Evolutionary conservation across 2,888 invertebrate genomes (phyloP).

Genomic region (Bombylius major): DNA sequence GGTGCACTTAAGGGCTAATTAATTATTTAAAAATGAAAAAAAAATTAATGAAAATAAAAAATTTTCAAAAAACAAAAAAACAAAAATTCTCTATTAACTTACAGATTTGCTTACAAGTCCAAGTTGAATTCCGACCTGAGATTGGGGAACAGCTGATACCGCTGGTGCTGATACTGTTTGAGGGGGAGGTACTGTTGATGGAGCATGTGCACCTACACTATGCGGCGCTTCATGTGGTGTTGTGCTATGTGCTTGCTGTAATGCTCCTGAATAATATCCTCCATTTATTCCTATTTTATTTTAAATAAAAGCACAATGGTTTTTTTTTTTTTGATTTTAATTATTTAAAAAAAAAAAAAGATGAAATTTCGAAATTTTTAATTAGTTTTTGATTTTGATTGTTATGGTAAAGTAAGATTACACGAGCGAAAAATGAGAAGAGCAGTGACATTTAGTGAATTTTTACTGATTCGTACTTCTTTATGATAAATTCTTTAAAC

Average conservation of each 20-base stretch:
- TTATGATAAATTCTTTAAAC: no score
- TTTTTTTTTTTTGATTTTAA: not conserved
- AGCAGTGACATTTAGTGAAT: no score
- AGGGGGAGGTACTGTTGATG: slow-evolving; percentile 35
- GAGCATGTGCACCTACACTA: slow-evolving; percentile 32
- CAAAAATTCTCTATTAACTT: slow-evolving; percentile 25
- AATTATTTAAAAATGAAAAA: slow-evolving; percentile 20
- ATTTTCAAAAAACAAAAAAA: no score
- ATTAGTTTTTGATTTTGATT: no score
- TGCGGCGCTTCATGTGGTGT: slow-evolving; percentile 64
- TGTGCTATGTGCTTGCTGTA: slow-evolving; percentile 82
- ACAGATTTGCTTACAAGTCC: slow-evolving; percentile 42
- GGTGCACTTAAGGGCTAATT: slow-evolving; percentile 64
- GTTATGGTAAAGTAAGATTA: no score
- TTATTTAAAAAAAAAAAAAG: not conserved
- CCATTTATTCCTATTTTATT: slow-evolving; percentile 51
- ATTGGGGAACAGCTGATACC: slow-evolving; percentile 32
- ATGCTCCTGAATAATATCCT: slow-evolving; percentile 56
- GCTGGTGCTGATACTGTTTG: slow-evolving; percentile 40
- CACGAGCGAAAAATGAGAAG: no score
- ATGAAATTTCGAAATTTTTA: not conserved
- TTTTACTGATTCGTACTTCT: no score
- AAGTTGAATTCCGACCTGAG: slow-evolving; percentile 39
- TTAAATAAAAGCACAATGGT: slow-evolving; percentile 5
- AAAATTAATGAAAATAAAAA: slow-evolving; percentile 6